Base-by-base conservation (phyloP, 2,113 vertebrate species). In the Triplophysa dalaica region DNA sequence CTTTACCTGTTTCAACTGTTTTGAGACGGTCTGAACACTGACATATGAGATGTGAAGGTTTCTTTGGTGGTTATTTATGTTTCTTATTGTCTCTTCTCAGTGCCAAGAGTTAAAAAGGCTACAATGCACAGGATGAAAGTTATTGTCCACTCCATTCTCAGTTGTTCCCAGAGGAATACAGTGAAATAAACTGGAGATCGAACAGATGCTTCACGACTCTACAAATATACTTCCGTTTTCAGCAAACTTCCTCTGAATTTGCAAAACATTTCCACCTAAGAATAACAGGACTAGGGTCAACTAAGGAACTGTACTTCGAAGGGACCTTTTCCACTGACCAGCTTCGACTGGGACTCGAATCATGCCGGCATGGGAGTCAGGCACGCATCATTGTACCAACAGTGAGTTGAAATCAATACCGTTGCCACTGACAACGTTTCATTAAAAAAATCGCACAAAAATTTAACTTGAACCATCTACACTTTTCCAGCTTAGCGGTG, bases 1-100 rank as follows among this genome's bases (percentile, higher is more conserved):
- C 43, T 64, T 81, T 75, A 67, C 75, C 68, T 78, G 75, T n/a
- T 64, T 67, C 38, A 65, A 70, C n/a, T 76, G 68, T 63, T 65
- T 69, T 64, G 75, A 78, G 61, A 41, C 62, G 43, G 74, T 79
- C 70, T 70, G 45, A 9, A 66, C 33, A 65, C 54, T 78, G 67
- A 16, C 54, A 73, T 50, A 8, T 75, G 52, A 63, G 69, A 43
- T 8, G 1, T 60, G 22, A 14, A 61, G 26, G 66, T 22, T 29
- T 11, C 62, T 61, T 58, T 38, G 69, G 29, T 56, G 19, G 67
- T 61, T 60, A 66, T 73, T 52, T 2, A 45, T 2, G 67, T 50
- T 62, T 69, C 45, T 61, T 8, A 64, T 45, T 29, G 38, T 16
- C 4, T 33, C 64, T 29, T 66, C 60, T 76, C 33, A 8, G 38